phyloP scores from a whole-genome alignment of 2,113 vertebrate genomes.

The Daphoenositta chrysoptera region DNA sequence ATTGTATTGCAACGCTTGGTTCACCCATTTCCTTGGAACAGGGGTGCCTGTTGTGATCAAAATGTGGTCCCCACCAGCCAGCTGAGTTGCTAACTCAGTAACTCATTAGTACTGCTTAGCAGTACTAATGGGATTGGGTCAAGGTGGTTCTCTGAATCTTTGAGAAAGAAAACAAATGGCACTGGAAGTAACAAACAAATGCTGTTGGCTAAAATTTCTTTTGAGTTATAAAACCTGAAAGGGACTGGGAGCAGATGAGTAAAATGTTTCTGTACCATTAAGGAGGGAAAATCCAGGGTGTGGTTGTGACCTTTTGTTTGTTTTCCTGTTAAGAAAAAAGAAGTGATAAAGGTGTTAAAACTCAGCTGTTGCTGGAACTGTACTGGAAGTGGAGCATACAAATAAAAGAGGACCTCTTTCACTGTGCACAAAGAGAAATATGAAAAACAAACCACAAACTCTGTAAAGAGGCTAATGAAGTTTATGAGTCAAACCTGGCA shows the following conservation, averaged over 20 bases:
- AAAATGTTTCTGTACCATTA: not conserved
- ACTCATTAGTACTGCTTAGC: too few species aligned
- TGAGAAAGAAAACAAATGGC: not conserved
- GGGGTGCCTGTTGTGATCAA: not conserved
- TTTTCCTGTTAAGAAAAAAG: not conserved
- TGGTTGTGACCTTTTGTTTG: not conserved
- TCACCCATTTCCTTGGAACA: not conserved
- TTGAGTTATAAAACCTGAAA: not conserved
- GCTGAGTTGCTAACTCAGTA: not conserved
- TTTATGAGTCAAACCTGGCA: not conserved
- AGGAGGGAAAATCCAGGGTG: not conserved
- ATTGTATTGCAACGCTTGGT: not conserved
- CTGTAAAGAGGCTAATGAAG: not conserved
- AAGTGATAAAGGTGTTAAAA: not conserved
- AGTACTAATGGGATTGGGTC: not conserved
- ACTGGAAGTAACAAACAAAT: not conserved
- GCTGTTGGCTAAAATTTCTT: not conserved
- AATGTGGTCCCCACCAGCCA: not conserved
- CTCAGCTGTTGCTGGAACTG: not conserved
- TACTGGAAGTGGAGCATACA: not conserved
- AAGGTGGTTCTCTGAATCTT: not conserved
- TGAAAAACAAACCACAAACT: not conserved
- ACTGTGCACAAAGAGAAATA: not conserved
- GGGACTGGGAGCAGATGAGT: not conserved
- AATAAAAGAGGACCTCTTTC: not conserved